phyloP scores from a whole-genome alignment of 2,888 invertebrate genomes.

The Andrena trimmerana region DNA sequence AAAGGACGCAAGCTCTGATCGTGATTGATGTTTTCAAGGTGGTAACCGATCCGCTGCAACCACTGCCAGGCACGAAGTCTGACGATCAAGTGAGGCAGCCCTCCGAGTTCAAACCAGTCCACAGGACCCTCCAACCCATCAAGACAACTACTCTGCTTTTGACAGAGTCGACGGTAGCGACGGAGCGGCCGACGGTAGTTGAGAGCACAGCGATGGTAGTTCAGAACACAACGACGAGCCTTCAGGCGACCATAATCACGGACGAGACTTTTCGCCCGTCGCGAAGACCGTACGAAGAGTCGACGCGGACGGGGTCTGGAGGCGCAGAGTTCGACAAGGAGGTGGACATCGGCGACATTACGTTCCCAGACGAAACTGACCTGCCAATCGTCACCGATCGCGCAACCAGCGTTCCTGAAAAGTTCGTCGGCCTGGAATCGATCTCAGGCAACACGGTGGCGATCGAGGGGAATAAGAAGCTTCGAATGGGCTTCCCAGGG shows the following conservation, averaged over 20 bases:
- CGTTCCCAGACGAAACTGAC: slow-evolving; percentile 32
- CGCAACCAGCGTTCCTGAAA: neutral
- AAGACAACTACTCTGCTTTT: neutral
- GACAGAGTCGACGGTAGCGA: neutral
- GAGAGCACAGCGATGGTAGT: neutral
- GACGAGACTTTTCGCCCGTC: slow-evolving; percentile 34
- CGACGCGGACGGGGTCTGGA: neutral
- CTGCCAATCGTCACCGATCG: neutral
- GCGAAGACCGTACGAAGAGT: neutral
- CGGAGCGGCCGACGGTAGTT: neutral
- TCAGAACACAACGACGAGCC: slow-evolving; percentile 5
- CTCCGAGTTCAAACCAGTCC: neutral
- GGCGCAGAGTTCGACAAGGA: slow-evolving; percentile 46
- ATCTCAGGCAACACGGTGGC: neutral
- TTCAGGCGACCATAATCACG: slow-evolving; percentile 41
- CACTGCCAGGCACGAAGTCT: neutral
- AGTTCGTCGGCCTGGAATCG: neutral
- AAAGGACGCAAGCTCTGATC: slow-evolving; percentile 26
- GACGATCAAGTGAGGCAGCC: neutral
- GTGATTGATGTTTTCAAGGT: slow-evolving; percentile 43
- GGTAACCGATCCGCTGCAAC: neutral
- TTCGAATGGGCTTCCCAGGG: neutral
- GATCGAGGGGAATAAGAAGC: neutral
- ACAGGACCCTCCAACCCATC: neutral
- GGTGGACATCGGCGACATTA: slow-evolving; percentile 52